Evolutionary conservation across 2,113 vertebrate species (phyloP), one percentile per base, ranked within the genome.

Genomic region (Camarhynchus parvulus): DNA sequence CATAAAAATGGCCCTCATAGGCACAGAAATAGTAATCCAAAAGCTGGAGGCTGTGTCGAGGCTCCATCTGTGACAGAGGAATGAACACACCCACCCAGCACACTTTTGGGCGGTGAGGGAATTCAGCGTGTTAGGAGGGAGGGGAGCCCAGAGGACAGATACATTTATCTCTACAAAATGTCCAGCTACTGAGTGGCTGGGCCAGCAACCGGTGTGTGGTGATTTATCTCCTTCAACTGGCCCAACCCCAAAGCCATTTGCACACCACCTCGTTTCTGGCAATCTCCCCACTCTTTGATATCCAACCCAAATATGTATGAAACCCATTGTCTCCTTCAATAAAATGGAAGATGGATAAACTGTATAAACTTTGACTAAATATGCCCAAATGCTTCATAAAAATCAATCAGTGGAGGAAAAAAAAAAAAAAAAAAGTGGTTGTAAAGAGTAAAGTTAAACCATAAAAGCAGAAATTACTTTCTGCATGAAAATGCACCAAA

Each of bases 1-100:
- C n/a, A 85, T 69, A 76, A 88, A 94, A 96, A 91, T 66, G 78
- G 41, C n/a, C 85, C 58, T 92, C 20, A 30, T 4, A 58, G 85
- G 25, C 62, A 58, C 72, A 64, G 39, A 93, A 82, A 79, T 85
- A 95, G 37, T 47, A 84, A 91, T 59, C 28, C 58, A 69, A 42
- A 85, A 91, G 55, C 90, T 88, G 39, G 27, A 85, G 72, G 53
- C 37, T 73, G 15, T 33, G 41, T 17, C 88, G 49, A 72, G 58
- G 3, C 41, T 88, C 41, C 35, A 42, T 67, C 74, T 93, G 53
- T 31, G 15, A 42, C 20, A 46, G n/a, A 66, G 15, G 61, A 80
- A 73, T n/a, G 53, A 86, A 56, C 1, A 4, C 14, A 63, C 4
- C 10, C 53, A 25, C 33, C 25, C 37, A 30, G 7, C 11, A 24